Evolutionary conservation across 2,113 vertebrate genomes (phyloP).

Genomic region (Psilopsiagon aymara): DNA sequence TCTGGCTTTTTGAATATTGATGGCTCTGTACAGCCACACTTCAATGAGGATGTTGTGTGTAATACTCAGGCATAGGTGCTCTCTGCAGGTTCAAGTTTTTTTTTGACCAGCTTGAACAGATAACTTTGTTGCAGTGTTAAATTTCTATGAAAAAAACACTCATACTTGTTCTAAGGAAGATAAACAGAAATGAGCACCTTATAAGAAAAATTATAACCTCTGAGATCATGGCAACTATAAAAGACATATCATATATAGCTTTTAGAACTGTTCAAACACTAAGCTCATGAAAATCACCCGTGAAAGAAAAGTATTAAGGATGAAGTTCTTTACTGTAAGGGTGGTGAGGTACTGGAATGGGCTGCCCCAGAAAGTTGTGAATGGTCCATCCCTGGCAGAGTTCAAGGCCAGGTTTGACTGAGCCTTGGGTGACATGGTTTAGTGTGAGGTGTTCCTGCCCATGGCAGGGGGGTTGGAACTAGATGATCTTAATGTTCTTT

Average conservation of each 20-base stretch:
- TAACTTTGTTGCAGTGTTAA: neutral
- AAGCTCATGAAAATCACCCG: neutral
- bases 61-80: neutral
- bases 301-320: neutral
- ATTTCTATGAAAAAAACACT: neutral
- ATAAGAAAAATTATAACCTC: rapidly evolving
- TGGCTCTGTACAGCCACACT: neutral
- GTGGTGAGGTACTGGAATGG: too few relatives aligned
- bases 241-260: neutral
- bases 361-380: too few relatives aligned
- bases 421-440: too few relatives aligned
- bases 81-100: neutral
- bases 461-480: too few relatives aligned
- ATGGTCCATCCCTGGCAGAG: too few relatives aligned
- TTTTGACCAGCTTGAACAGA: neutral
- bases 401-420: too few relatives aligned
- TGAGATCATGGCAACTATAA: neutral
- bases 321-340: too few relatives aligned
- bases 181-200: neutral
- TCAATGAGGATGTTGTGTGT: rapidly evolving
- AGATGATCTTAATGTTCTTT: too few relatives aligned
- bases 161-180: neutral
- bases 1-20: neutral
- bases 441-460: too few relatives aligned
- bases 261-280: neutral